These are phyloP conservation scores for Argyresthia goedartella DNA, from an alignment of 2,888 invertebrate species.

Conservation along the genomic window DNA sequence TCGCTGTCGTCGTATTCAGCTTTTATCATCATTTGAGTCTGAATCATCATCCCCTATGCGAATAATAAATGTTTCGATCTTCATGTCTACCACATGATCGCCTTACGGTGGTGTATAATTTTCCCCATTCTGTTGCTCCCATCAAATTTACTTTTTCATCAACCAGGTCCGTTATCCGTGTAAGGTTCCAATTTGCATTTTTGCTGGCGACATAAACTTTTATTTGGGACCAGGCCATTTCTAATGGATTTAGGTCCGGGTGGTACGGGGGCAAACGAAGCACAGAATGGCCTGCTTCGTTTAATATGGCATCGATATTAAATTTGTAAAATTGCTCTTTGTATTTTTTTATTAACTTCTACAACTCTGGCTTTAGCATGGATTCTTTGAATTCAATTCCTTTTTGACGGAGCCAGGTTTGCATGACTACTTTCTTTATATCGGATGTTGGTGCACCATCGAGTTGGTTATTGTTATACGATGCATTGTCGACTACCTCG, in stretches of 20 bases:
- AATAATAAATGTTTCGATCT: slow-evolving; percentile 9
- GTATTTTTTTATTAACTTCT: slow-evolving; percentile 3
- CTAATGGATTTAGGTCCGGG: slow-evolving; percentile 3
- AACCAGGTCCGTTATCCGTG: background rate
- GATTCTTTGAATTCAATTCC: background rate
- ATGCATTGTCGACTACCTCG: slow-evolving; percentile 8
- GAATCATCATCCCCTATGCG: background rate
- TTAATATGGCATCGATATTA: slow-evolving; percentile 3
- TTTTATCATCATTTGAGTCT: too few species aligned
- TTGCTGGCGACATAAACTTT: slow-evolving; percentile 1
- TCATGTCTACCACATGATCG: slow-evolving; percentile 11
- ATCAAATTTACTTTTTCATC: slow-evolving; percentile 6
- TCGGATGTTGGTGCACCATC: background rate
- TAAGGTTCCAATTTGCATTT: slow-evolving; percentile 6
- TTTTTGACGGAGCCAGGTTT: background rate
- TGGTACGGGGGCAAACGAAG: slow-evolving; percentile 6
- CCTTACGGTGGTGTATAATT: slow-evolving; percentile 11
- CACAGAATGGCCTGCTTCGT: background rate
- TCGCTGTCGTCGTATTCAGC: too few species aligned
- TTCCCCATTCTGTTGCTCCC: slow-evolving; percentile 8
- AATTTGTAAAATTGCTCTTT: background rate
- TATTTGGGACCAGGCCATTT: slow-evolving; percentile 3
- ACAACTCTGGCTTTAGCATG: slow-evolving; percentile 4
- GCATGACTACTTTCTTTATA: slow-evolving; percentile 4
- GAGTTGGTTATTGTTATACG: slow-evolving; percentile 11